Percentiles rank a stretch among this genome's conserved stretches.
These are phyloP conservation scores for Eunapius fragilis DNA, from an alignment of 37 sponge, comb jelly and placozoan species.

Conservation along the genomic window DNA sequence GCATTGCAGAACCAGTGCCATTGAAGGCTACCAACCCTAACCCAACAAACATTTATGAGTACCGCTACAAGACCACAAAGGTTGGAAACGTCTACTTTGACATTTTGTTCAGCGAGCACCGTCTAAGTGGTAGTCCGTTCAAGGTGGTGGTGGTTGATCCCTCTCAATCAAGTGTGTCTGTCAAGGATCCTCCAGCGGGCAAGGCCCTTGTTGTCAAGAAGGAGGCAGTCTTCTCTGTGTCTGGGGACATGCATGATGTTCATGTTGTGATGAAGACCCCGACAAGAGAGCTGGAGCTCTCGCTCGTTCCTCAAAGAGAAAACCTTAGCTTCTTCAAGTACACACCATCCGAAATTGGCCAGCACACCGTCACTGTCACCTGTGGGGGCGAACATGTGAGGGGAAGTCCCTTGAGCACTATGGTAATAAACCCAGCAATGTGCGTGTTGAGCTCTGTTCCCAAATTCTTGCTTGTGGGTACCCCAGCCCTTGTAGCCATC, in stretches of 20 bases:
- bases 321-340: constrained; percentile 37
- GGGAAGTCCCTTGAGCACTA: constrained; percentile 70
- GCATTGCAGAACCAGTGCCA: neutral
- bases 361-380: constrained; percentile 73
- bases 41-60: constrained; percentile 1
- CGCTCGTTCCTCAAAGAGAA: constrained; percentile 7
- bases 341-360: constrained; percentile 63
- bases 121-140: constrained; percentile 67
- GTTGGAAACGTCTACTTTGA: constrained; percentile 31
- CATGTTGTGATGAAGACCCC: constrained; percentile 43
- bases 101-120: constrained; percentile 27
- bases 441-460: constrained; percentile 23
- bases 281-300: constrained; percentile 29
- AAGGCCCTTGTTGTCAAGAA: constrained; percentile 43
- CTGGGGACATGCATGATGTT: constrained; percentile 34
- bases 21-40: neutral
- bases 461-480: constrained; percentile 45
- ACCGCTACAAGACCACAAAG: constrained; percentile 21
- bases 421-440: constrained; percentile 57
- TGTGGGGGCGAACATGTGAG: constrained; percentile 83
- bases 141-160: constrained; percentile 53
- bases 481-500: constrained; percentile 44
- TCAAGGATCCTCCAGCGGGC: constrained; percentile 55
- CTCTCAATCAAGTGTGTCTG: constrained; percentile 52
- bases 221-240: constrained; percentile 43